Evolutionary conservation across 2,797 vertebrate genomes (phyloP).

Genomic region (Glossophaga mutica): DNA sequence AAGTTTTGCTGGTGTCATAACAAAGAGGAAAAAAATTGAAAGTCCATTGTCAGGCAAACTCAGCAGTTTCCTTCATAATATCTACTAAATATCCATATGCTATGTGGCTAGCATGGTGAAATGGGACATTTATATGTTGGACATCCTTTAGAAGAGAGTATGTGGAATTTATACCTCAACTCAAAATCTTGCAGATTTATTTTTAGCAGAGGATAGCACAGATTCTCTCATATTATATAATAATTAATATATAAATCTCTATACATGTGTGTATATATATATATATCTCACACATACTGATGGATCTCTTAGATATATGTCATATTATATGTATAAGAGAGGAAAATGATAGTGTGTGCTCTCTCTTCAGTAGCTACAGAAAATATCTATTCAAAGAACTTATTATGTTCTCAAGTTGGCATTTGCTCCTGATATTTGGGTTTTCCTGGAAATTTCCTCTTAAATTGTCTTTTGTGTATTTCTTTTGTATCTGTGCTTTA

Average conservation of each 20-base stretch:
- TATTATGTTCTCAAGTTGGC: neutral
- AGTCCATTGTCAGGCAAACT: neutral
- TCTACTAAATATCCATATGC: neutral
- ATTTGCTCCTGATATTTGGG: neutral
- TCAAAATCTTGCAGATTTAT: constrained; percentile 13
- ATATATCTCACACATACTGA: neutral
- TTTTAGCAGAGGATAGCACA: neutral
- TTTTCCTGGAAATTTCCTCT: neutral
- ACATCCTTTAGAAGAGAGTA: neutral
- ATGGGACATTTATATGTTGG: neutral
- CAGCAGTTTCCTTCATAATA: neutral
- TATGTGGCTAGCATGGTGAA: neutral
- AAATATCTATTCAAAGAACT: neutral
- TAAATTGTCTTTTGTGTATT: neutral
- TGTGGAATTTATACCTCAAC: neutral
- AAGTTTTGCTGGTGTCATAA: neutral
- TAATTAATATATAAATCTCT: neutral
- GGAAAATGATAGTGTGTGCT: neutral
- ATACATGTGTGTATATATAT: too few relatives aligned
- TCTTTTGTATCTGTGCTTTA: neutral
- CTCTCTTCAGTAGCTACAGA: neutral
- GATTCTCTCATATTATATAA: neutral
- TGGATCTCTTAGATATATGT: neutral
- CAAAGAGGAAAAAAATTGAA: neutral
- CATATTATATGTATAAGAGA: neutral